Evolutionary conservation across 1,140 invertebrate genomes (phyloP).

Genomic region (Dufourea novaeangliae): DNA sequence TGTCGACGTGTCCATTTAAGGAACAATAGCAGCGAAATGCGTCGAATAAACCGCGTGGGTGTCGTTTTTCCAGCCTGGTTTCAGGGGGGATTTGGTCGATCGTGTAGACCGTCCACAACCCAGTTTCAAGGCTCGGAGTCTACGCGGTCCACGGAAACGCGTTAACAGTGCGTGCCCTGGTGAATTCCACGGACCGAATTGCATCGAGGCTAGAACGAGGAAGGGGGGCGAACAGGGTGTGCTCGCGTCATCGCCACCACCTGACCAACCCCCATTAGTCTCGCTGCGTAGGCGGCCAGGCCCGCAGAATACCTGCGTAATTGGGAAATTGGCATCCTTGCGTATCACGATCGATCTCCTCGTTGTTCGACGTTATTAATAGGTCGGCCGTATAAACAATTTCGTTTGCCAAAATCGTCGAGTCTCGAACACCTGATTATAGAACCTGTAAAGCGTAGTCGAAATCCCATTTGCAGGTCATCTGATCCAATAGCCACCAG

Average conservation of each 20-base stretch:
- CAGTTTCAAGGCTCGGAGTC: constrained; percentile 49
- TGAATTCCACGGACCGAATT: constrained; percentile 52
- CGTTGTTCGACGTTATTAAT: too few relatives aligned
- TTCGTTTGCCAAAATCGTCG: too few relatives aligned
- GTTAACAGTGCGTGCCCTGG: constrained; percentile 8
- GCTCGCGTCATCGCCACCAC: constrained; percentile 37
- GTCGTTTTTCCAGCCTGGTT: not conserved
- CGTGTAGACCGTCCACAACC: constrained; percentile 43
- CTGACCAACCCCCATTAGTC: constrained; percentile 7
- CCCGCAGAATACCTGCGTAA: constrained; percentile 40
- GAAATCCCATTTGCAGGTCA: too few relatives aligned
- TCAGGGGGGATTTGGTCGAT: not conserved
- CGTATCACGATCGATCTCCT: constrained; percentile 40
- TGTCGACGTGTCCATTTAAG: too few relatives aligned
- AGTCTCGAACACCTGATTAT: too few relatives aligned
- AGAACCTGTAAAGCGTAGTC: too few relatives aligned
- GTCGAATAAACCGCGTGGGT: too few relatives aligned
- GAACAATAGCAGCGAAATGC: too few relatives aligned
- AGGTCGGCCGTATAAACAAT: too few relatives aligned
- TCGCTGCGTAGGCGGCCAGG: not conserved
- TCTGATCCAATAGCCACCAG: too few relatives aligned
- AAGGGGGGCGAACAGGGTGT: constrained; percentile 22
- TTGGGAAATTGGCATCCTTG: constrained; percentile 40
- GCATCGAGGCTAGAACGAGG: constrained; percentile 54
- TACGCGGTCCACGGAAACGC: constrained; percentile 29